Base-by-base conservation (phyloP, 2,113 vertebrate species). In the Vanacampus margaritifer region DNA sequence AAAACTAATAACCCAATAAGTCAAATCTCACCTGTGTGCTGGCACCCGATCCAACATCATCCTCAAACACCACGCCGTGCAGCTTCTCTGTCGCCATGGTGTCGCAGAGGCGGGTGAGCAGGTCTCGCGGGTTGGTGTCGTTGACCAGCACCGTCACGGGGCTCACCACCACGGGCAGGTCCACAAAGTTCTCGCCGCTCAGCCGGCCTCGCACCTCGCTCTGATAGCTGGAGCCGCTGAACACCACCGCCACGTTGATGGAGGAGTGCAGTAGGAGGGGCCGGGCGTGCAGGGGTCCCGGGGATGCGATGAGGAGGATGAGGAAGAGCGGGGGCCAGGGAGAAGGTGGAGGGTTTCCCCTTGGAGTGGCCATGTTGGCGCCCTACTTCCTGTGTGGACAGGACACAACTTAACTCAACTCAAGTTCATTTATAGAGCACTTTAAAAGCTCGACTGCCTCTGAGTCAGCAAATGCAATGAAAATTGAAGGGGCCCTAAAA, bases 51-150 rank as follows among this genome's bases (percentile, higher is more conserved):
- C 92, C 95, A 1, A 97, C 92, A 24, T 95, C 94, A 72, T 98
- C 97, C 84, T 98, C 97, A 3, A 99, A 99, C 78, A 99, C 86
- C 1, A 99, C 92, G 28, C 95, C 95, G 0, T 98, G 97, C 78
- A 98, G 91, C 19, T 79, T 94, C 78, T 95, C 92, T 0, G 88
- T 86, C 0, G 93, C 90, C 24, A 99, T 94, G 65, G 96, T 92
- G 57, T 94, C 57, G 1, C 97, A 99, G 76, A 98, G 92, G 63
- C 93, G 94, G 13, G 93, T 96, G 78, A 99, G 91, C 64, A 99
- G 93, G 80, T 94, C 95, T 5, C 96, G 94, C 67, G 97, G 97
- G 86, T 96, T 96, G 75, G 95, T 98, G 88, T 93, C 94, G 76
- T 98, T 98, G 81, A 99, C 93, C 37, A 96, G 70, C 72, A 97